Percentiles rank a stretch among this genome's conserved stretches.
phyloP scores from a whole-genome alignment of 2,888 invertebrate species.

The Loripinus fragilis region DNA sequence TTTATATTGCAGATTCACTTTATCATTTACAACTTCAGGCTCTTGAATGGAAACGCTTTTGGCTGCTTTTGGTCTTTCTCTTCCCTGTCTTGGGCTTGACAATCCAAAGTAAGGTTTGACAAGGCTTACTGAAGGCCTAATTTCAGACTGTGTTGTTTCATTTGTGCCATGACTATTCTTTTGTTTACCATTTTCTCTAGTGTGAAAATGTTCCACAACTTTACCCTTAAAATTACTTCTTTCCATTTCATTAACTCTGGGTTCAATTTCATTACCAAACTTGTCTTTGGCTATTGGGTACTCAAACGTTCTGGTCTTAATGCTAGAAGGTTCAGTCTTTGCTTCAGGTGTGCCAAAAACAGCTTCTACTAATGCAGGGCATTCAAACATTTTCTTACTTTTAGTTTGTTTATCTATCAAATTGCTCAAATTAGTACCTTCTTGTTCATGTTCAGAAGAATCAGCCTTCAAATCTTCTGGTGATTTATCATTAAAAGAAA shows the following conservation, averaged over 20 bases:
- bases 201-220: neutral
- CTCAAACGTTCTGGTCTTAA: neutral
- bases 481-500: no score
- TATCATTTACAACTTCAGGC: neutral
- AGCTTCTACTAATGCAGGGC: neutral
- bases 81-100: neutral
- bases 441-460: no score
- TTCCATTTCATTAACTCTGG: neutral
- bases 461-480: no score
- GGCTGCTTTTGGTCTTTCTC: neutral
- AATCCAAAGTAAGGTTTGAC: neutral
- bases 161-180: neutral
- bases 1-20: neutral
- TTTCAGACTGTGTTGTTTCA: neutral
- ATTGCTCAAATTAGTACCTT: no score
- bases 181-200: neutral
- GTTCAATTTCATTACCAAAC: neutral
- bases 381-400: neutral
- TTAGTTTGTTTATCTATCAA: no score
- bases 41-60: neutral
- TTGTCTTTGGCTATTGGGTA: neutral
- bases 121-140: neutral
- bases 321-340: no score
- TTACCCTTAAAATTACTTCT: neutral
- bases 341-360: no score